Base-by-base conservation (phyloP, 2,888 invertebrate genomes). In the Eupithecia tripunctaria region DNA sequence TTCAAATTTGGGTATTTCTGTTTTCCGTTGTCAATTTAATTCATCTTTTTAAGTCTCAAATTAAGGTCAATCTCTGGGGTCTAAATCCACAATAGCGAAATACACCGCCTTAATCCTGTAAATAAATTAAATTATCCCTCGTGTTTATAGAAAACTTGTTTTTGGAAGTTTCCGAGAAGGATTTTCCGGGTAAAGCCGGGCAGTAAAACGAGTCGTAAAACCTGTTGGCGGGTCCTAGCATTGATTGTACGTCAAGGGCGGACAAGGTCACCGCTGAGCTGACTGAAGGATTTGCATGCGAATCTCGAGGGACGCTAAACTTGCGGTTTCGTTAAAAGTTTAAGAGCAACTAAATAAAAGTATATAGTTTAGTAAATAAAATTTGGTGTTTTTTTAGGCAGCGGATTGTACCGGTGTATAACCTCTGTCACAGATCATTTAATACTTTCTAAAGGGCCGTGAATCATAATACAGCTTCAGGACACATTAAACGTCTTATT, bases 181-280 rank as follows among this genome's bases (percentile, higher is more conserved):
- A 84, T 84, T 84, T 85, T 82, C 84, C 82, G 82, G 77, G 76
- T 76, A 82, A 83, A 84, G 82, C 85, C 81, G 76, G 82, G 81
- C 82, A 84, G 87, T 91, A 91, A 91, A 91, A 85, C 80, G 78
- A 78, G 80, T 80, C 87, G 84, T 91, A 89, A 91, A 91, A 91
- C 89, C 89, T 90, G 89, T 89, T 88, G 88, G 88, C 84, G 87
- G 86, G 81, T 81, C 85, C 63, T 38, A 66, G 66, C 74, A 69
- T 74, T 74, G 86, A 85, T 86, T 85, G 76, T 72, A 73, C 85
- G 87, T 86, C 89, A 89, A 90, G 89, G 89, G 82, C 89, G 82
- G 74, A 63, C 87, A 90, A 89, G 89, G 89, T 89, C 84, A 80
- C 73, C 25, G 78, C 21, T n/a, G n/a, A 63, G 73, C 76, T 76